phyloP scores from a whole-genome alignment of 2,113 vertebrate species.

The Lamprotornis superbus region DNA sequence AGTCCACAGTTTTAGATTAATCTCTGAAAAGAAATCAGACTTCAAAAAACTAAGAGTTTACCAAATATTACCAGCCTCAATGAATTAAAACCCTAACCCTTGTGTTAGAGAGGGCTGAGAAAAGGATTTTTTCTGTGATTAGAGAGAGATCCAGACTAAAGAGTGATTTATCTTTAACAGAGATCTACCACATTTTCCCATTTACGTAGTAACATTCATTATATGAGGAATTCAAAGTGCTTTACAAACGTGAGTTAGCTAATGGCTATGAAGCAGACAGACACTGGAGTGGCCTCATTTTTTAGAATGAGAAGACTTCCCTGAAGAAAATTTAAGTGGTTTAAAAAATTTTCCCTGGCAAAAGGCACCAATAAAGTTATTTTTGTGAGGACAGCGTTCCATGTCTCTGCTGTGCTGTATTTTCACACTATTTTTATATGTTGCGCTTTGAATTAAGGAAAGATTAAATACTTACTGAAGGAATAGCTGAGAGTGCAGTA shows the following conservation, averaged over 20 bases:
- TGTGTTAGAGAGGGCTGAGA: background rate
- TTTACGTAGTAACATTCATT: background rate
- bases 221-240: background rate
- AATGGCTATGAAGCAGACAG: background rate
- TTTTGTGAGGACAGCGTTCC: background rate
- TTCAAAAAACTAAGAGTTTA: background rate
- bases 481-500: background rate
- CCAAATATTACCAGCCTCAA: background rate
- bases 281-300: background rate
- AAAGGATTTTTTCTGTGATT: fast-evolving
- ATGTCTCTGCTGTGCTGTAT: background rate
- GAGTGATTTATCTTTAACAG: background rate
- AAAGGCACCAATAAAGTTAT: background rate
- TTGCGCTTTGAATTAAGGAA: background rate
- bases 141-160: background rate
- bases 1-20: background rate
- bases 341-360: background rate
- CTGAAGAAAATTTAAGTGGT: background rate
- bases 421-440: background rate
- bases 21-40: background rate
- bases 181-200: background rate
- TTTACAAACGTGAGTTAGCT: background rate
- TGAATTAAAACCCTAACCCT: background rate
- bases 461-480: background rate
- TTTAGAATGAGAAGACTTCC: background rate